Evolutionary conservation across 2,113 vertebrate species (phyloP), one percentile per base, ranked within the genome.

Genomic region (Platichthys stellatus): DNA sequence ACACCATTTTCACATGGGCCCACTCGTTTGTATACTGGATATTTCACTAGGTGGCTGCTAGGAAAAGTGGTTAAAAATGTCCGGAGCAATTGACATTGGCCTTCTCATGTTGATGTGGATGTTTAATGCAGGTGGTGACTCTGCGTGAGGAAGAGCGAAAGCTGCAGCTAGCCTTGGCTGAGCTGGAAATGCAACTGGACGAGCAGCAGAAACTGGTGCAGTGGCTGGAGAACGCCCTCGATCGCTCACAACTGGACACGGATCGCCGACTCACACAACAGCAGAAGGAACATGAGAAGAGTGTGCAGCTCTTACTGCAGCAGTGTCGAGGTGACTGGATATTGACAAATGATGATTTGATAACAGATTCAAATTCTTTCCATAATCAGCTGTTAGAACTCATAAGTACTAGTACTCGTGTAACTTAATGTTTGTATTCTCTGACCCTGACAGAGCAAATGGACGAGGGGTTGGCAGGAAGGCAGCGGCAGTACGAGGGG

Each of bases 131-230:
- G 98, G 98, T 99, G 84, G 98, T 99, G 86, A 97, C 95, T 0
- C 93, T 99, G 64, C 96, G 98, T 0, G 98, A 99, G 87, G 98
- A 98, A 54, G 98, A 99, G 87, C 96, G 97, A 80, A 95, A 95
- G 86, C 95, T 98, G 76, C 97, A 98, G 78, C 91, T 98, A 0
- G 95, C 95, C 10, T 95, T 97, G 86, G 97, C 96, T 0, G 97
- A 99, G 88, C 90, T 98, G 76, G 98, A 99, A 89, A 96, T 99
- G 96, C 95, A 97, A 40, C 90, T 96, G 62, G 97, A 98, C 64
- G 98, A 99, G 90, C 96, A 98, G 94, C 95, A 97, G 93, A 90
- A 91, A 87, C 89, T 97, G 86, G 94, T 97, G 54, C 92, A 92
- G 87, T 97, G 97, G 97, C 84, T 99, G 93, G 97, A 99, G 90